Conservation (phyloP, 2,113 vertebrate genomes). For the Herpetotheres cachinnans region DNA sequence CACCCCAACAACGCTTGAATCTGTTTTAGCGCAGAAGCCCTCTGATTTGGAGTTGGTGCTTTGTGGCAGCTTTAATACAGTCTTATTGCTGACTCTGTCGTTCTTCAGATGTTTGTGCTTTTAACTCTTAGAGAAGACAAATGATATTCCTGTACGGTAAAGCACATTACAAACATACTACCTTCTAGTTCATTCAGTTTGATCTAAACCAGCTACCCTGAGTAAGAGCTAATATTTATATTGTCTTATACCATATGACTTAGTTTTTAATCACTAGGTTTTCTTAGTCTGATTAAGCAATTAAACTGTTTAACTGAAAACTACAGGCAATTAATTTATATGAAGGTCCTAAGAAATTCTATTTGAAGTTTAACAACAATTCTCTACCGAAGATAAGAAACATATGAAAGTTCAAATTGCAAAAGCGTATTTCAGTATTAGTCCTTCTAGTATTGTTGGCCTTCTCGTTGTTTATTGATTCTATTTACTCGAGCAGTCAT, state of each 20-base stretch:
- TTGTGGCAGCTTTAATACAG: slow-evolving; percentile 32
- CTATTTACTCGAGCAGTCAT: background rate
- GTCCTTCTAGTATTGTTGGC: background rate
- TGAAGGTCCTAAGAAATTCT: slow-evolving; percentile 33
- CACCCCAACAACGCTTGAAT: background rate
- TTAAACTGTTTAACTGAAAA: slow-evolving; percentile 54
- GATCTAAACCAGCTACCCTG: slow-evolving; percentile 26
- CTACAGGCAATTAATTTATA: slow-evolving; percentile 34
- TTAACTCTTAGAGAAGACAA: slow-evolving; percentile 4
- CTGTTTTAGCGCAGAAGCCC: slow-evolving; percentile 1
- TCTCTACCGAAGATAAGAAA: background rate
- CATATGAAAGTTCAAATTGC: background rate
- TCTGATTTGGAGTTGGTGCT: slow-evolving; percentile 14
- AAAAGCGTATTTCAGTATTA: background rate
- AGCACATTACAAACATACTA: background rate
- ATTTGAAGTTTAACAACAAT: slow-evolving; percentile 52
- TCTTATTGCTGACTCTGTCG: background rate
- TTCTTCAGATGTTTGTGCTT: slow-evolving; percentile 8
- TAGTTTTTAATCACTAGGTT: slow-evolving; percentile 44
- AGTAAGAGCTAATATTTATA: slow-evolving; percentile 50
- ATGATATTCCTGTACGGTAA: background rate
- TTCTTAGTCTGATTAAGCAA: slow-evolving; percentile 50
- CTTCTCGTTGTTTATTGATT: background rate
- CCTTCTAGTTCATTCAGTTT: slow-evolving; percentile 5
- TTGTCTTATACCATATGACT: slow-evolving; percentile 1